Evolutionary conservation across 2,888 invertebrate genomes (phyloP), one percentile per base, ranked within the genome.

Genomic region (Heliconius erato): DNA sequence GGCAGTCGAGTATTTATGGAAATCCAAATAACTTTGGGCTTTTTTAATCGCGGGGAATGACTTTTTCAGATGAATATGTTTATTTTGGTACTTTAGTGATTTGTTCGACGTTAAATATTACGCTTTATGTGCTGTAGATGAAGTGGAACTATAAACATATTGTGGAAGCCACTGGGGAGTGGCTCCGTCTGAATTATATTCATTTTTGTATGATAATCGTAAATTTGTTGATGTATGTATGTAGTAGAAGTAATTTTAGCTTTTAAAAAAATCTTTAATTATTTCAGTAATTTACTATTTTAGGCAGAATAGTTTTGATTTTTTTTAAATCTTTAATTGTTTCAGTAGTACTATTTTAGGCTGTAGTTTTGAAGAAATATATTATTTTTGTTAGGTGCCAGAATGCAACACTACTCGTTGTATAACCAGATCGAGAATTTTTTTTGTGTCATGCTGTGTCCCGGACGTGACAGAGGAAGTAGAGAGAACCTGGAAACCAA

Each of bases 41-140:
- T 95, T 94, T 96, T 95, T 94, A 94, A 95, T 95, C 94, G 94
- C 89, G 90, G 91, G 90, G 91, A 92, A 93, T 93, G 92, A 90
- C 91, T 92, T 94, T 95, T 94, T 89, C 91, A 90, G 89, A 90
- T 80, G 82, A 84, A 91, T 94, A 89, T 92, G 93, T 94, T 95
- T 95, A 96, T 95, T 95, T 95, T 91, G 88, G 93, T 92, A 89
- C 87, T 87, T 88, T 91, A 90, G 92, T 94, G 94, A 95, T 95
- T 95, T 94, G 95, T 94, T 91, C 90, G 90, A 88, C 90, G 90
- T 91, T 93, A 91, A 92, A 93, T 92, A 91, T 92, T 89, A 88
- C 84, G 85, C 76, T 83, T 88, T 88, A 89, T 88, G 89, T 88
- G 88, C 82, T 84, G 89, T 91, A 91, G 92, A 92, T 93, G 93